Evolutionary conservation across 2,113 vertebrate genomes (phyloP), one percentile per base, ranked within the genome.

Genomic region (Ammodytes marinus): DNA sequence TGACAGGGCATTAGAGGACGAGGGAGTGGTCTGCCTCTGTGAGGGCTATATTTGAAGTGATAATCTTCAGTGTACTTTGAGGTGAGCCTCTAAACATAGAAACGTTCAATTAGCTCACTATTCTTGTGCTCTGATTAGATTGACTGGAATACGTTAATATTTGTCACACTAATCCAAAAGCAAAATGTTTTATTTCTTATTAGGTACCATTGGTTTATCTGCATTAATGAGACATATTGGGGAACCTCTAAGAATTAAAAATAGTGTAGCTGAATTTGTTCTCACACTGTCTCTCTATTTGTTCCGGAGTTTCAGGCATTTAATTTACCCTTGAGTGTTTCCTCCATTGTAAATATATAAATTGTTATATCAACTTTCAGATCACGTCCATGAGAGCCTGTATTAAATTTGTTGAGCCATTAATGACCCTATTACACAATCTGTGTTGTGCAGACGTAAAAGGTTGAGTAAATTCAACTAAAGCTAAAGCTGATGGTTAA

Each of bases 1-100:
- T 49, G 9, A 10, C 52, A 37, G 73, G 57, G 55, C 46, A 49
- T 71, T 80, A 77, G 42, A 39, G 47, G 39, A 69, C 35, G 42
- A 50, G 67, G 39, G 42, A 50, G 67, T 8, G 47, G 12, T 39
- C 2, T 47, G 17, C 45, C 55, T 66, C 17, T 6, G 42, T 39
- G 3, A 3, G 37, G 11, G 61, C 57, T 80, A 71, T 61, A 86
- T 40, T 45, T n/a, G 42, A 64, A 47, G 47, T 40, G 11, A 69
- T 73, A 61, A 63, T 80, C 68, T 75, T 13, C 27, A 27, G 4
- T 46, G n/a, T 6, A 3, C 72, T 65, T 65, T 47, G 65, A 35
- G 5, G 40, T 73, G 72, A 81, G 82, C 69, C 43, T 47, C 65
- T 70, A 46, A 69, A 52, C 19, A 6, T 8, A 63, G 47, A 61